Evolutionary conservation across 2,113 vertebrate species (phyloP), one percentile per base, ranked within the genome.

Genomic region (Stomatorhinus ivindoensis): DNA sequence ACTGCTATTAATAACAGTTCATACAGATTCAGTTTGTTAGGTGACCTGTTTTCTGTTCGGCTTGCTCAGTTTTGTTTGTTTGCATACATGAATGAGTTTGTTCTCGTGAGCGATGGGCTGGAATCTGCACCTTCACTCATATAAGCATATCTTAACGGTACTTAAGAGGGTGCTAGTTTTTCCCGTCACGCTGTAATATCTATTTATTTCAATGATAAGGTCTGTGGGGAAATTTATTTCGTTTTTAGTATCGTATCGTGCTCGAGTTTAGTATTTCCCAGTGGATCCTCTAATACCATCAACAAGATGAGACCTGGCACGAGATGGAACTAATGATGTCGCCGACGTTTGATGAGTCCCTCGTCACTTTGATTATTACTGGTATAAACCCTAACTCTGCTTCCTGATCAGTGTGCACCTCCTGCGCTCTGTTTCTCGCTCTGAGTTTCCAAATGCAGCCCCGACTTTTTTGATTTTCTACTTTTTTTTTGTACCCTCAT

Each of bases 231-330:
- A 87, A 87, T 87, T 61, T 61, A 61, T 39, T 53, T 61, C 55
- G 19, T 87, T 65, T 53, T 65, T 31, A 65, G 87, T 39, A 61
- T 87, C 58, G 87, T 65, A 61, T 65, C 53, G 55, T 15, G 24
- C 58, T 21, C 15, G 55, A 87, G 35, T 87, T 87, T 39, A 87
- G 55, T 87, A 87, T 87, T 87, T 87, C 87, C 87, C 87, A 46
- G 35, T 39, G 53, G 87, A 87, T 87, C n/a, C 50, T 31, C 85
- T 50, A 87, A 87, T 87, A 87, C 85, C 85, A 87, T 87, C 53
- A 87, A 87, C 55, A 58, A 87, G 53, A 87, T 61, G 51, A 61
- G 51, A 19, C 15, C 51, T 53, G 11, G 55, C 51, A 87, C 35
- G 42, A 61, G 87, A 87, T 61, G 53, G 55, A 61, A 87, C 53